phyloP scores from a whole-genome alignment of 2,113 vertebrate species.

The Polypterus senegalus region DNA sequence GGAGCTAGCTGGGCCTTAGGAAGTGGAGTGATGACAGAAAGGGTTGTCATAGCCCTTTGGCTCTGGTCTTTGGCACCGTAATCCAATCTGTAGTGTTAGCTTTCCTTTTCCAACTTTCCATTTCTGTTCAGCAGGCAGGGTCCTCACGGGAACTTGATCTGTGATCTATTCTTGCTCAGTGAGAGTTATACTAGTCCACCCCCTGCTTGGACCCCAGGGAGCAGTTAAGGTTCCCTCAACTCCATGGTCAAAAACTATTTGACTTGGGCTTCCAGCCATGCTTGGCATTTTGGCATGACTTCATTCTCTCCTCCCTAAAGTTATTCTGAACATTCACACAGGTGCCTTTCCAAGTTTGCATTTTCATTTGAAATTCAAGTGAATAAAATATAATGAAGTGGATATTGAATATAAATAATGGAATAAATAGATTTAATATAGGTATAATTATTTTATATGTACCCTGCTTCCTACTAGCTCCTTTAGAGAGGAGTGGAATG shows the following conservation, averaged over 20 bases:
- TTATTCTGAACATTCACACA: conserved; percentile 23
- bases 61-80: conserved; percentile 22
- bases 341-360: conserved; percentile 32
- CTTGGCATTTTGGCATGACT: conserved; percentile 29
- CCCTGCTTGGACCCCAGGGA: conserved; percentile 16
- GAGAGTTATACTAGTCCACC: conserved; percentile 35
- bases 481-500: too few relatives aligned
- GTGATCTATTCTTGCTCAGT: conserved; percentile 41
- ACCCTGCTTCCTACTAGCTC: too few relatives aligned
- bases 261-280: conserved; percentile 26
- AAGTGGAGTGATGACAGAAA: neutral
- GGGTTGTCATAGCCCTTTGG: conserved; percentile 19
- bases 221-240: conserved; percentile 28
- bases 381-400: neutral
- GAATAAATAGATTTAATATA: too few relatives aligned
- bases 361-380: neutral
- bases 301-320: conserved; percentile 13
- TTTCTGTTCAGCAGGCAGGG: conserved; percentile 27
- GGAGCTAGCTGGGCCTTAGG: too few relatives aligned
- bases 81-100: conserved; percentile 25
- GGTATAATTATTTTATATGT: too few relatives aligned
- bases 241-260: conserved; percentile 23
- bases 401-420: too few relatives aligned
- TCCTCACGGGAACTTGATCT: conserved; percentile 26
- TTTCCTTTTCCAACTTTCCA: conserved; percentile 38